Evolutionary conservation across 2,113 vertebrate genomes (phyloP).

Genomic region (Oreochromis spilurus): DNA sequence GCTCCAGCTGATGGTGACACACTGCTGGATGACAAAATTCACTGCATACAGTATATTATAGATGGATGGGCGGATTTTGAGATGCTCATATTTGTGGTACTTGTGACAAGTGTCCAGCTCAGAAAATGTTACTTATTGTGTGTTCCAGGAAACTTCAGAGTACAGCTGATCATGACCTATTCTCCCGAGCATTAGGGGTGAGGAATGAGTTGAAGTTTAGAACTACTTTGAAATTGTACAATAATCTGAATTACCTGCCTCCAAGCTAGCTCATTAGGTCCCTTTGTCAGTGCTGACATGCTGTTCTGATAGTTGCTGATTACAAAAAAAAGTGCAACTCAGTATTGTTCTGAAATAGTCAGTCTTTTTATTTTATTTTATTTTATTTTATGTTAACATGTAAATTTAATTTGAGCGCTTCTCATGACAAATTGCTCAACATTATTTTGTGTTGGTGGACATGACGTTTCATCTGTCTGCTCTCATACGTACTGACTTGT

Average conservation of each 20-base stretch:
- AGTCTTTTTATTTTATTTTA: neutral
- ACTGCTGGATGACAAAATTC: neutral
- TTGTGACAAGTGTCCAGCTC: neutral
- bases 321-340: neutral
- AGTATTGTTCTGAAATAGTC: neutral
- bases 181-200: neutral
- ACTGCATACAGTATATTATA: neutral
- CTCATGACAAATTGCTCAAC: neutral
- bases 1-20: neutral
- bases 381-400: neutral
- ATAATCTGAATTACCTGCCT: neutral
- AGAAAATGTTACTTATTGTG: neutral
- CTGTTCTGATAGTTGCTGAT: neutral
- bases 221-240: neutral
- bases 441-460: neutral
- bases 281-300: neutral
- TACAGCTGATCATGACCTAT: neutral
- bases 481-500: neutral
- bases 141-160: neutral
- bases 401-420: neutral
- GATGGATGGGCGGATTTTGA: neutral
- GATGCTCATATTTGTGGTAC: neutral
- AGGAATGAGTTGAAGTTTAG: neutral
- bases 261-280: neutral
- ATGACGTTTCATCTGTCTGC: neutral